Percentiles rank a stretch among this genome's conserved stretches.
Conservation (phyloP, 2,797 vertebrate genomes). For the Apogon hyalosoma region DNA sequence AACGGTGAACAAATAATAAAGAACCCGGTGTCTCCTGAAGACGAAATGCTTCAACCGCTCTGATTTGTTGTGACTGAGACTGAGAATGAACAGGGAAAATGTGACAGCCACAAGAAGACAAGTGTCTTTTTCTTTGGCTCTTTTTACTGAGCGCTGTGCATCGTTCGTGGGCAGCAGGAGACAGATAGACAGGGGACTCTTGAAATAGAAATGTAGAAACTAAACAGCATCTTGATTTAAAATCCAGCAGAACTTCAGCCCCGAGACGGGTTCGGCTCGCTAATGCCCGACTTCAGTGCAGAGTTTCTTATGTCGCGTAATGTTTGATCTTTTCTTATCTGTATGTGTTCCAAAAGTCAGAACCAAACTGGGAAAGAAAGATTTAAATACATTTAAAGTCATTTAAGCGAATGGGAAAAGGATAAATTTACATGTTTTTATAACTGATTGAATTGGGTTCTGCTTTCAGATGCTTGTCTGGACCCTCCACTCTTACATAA, state of each 20-base stretch:
- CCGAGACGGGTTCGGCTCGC: slow-evolving; percentile 14
- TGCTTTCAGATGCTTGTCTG: too few relatives aligned
- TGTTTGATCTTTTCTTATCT: slow-evolving; percentile 63
- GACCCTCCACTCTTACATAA: too few relatives aligned
- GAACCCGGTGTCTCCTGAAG: slow-evolving; percentile 41
- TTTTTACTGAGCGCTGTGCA: slow-evolving; percentile 19
- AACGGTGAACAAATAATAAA: slow-evolving; percentile 49
- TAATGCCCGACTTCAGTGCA: slow-evolving; percentile 49
- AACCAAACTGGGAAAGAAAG: too few relatives aligned
- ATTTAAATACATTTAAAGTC: too few relatives aligned
- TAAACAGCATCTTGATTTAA: slow-evolving; percentile 26
- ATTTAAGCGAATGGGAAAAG: too few relatives aligned
- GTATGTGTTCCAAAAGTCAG: too few relatives aligned
- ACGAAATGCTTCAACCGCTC: slow-evolving; percentile 46
- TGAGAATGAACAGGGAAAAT: slow-evolving; percentile 55
- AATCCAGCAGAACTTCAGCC: slow-evolving; percentile 15
- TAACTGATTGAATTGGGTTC: too few relatives aligned
- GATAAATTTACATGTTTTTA: too few relatives aligned
- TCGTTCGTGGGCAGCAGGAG: slow-evolving; percentile 43
- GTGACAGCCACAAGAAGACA: slow-evolving; percentile 55
- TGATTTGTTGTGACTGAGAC: slow-evolving; percentile 66
- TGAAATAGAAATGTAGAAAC: slow-evolving; percentile 42
- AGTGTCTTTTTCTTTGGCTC: slow-evolving; percentile 39
- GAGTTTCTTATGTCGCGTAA: slow-evolving; percentile 30
- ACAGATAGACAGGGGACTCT: slow-evolving; percentile 36